Evolutionary conservation across 2,113 vertebrate species (phyloP), one percentile per base, ranked within the genome.

Genomic region (Baryphthengus martii): DNA sequence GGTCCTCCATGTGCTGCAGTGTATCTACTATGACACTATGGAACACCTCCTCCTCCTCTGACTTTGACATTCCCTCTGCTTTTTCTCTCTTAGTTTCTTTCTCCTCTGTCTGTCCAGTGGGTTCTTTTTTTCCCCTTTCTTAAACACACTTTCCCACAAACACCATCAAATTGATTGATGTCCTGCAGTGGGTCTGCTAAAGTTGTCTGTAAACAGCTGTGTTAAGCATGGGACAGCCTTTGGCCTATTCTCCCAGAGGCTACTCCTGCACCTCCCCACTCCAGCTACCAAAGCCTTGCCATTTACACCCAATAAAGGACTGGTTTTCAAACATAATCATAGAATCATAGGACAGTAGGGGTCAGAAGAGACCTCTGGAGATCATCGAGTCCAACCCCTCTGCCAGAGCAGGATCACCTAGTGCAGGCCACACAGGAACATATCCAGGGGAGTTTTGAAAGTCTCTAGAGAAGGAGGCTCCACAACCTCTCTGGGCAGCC

Each of bases 261-360:
- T 37, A 44, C 17, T 13, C 14, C 14, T 62, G 26, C 12, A n/a
- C 3, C 3, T 21, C 8, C 1, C 3, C 5, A 25, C 3, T 75
- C n/a, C 40, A 2, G 1, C 11, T 71, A 42, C 31, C 21, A 77
- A 49, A 49, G 50, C 11, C 8, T 50, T 71, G 17, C 35, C 35
- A 70, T 25, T 11, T 55, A 56, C 28, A 21, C 11, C 5, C 0
- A 70, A 26, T 31, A 35, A 3, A 49, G 14, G 42, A 49, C 17
- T 3, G 14, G 23, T 91, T 67, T 68, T 35, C 25, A 80, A 47
- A 55, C 3, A 8, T 3, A 74, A 9, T 40, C n/a, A n/a, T n/a
- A n/a, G n/a, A n/a, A n/a, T n/a, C n/a, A n/a, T n/a, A n/a, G n/a
- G n/a, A n/a, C n/a, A n/a, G n/a, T n/a, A n/a, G n/a, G n/a, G n/a